Conservation (phyloP, 1,140 invertebrate species). For the Bombus waltoni region DNA sequence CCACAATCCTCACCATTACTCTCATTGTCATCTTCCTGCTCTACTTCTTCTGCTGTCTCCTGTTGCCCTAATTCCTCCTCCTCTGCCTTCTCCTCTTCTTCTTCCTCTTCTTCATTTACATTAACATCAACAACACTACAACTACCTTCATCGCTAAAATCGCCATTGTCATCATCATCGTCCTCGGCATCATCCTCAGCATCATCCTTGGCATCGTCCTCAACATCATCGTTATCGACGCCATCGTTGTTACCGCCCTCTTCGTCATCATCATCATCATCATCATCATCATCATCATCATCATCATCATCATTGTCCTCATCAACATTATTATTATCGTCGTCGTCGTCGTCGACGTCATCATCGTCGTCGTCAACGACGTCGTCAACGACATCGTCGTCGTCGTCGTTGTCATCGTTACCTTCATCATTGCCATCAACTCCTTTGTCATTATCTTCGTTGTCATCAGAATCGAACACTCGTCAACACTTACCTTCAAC, state of each 20-base stretch:
- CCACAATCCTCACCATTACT: not conserved
- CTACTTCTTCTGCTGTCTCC: not conserved
- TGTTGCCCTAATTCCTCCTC: not conserved
- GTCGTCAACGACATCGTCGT: slow-evolving; percentile 9
- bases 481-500: slow-evolving; percentile 77
- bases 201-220: not conserved
- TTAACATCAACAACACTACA: not conserved
- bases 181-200: slow-evolving; percentile 30
- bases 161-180: not conserved
- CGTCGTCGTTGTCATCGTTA: not conserved
- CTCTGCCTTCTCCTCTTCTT: not conserved
- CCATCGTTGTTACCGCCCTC: not conserved
- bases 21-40: not conserved
- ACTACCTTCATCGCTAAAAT: not conserved
- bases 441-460: not conserved
- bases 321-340: not conserved
- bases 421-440: not conserved
- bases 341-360: not conserved
- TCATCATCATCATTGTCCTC: slow-evolving; percentile 37
- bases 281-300: slow-evolving; percentile 52
- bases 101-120: not conserved
- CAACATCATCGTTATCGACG: not conserved
- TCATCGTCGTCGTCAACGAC: not conserved
- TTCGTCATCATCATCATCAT: slow-evolving; percentile 57
- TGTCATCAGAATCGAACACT: slow-evolving; percentile 19